Evolutionary conservation across 2,888 invertebrate genomes (phyloP), one percentile per base, ranked within the genome.

Genomic region (Hydriomena furcata): DNA sequence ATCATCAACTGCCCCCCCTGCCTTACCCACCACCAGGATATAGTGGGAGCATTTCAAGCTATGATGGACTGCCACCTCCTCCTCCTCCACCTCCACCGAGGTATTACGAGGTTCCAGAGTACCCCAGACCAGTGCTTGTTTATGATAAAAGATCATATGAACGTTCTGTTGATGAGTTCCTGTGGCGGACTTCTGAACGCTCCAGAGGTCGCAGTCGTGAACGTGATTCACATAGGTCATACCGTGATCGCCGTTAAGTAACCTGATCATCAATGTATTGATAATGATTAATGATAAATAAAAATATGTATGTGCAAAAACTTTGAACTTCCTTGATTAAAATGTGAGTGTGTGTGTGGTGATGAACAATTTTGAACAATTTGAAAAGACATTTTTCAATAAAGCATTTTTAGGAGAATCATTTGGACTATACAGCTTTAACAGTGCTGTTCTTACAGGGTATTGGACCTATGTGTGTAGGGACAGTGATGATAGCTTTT

Each of bases 111-210:
- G 89, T 95, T 43, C 94, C 94, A 6, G 97, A 96, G 63, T 97
- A 95, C 82, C 93, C 94, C 31, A 84, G 92, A 68, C 88, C 92
- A 64, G 90, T 94, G 71, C 81, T 92, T 67, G 85, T 92, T 41
- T 92, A 93, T 67, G 95, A 95, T 61, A 95, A 95, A 71, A 92
- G 95, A 38, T 95, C 95, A 25, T 98, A 97, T 82, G 98, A 98
- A 78, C 93, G 97, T 40, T 95, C 96, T 49, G 97, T 97, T 13
- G 90, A 97, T 81, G 97, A 97, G 76, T 97, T 97, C 82, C 84
- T 97, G 51, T 95, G 96, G 92, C 93, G 96, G 73, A 96, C 96
- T 7, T 92, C 93, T 46, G 93, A 94, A 66, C 91, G 95, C 27
- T 92, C 93, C 42, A 91, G 91, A 55, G 92, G 91, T 34, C 92